A percentile compares a stretch with the other conserved stretches of the same genome.
Conservation (phyloP, 37 sponge, comb jelly and placozoan species). For the Aplysina aerophoba region DNA sequence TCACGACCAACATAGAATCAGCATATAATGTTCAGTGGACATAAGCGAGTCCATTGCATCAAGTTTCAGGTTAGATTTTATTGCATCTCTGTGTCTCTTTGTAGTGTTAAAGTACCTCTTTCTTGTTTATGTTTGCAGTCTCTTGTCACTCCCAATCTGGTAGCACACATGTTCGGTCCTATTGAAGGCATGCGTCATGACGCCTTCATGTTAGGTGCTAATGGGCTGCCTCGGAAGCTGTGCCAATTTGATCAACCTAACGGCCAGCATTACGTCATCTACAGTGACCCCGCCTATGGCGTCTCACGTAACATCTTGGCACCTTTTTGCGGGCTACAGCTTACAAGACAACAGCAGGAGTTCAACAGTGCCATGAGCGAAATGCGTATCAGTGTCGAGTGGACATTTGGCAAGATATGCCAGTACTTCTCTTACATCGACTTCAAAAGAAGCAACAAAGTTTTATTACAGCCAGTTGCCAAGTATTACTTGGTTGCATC, state of each 20-base stretch:
- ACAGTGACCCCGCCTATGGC: neutral
- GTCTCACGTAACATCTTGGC: neutral
- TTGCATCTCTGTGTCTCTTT: neutral
- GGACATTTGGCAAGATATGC: neutral
- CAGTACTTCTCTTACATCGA: constrained; percentile 4
- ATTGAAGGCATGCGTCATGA: neutral
- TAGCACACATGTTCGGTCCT: constrained; percentile 2
- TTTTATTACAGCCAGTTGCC: neutral
- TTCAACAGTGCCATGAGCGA: neutral
- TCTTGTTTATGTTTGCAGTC: neutral
- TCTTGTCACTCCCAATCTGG: constrained; percentile 4
- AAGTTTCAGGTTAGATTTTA: constrained; percentile 10
- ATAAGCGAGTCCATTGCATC: constrained; percentile 4
- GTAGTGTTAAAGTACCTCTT: neutral
- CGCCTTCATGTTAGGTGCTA: constrained; percentile 5
- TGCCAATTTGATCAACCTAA: neutral
- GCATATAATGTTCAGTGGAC: constrained; percentile 10
- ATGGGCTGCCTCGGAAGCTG: constrained; percentile 1
- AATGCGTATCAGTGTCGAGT: neutral
- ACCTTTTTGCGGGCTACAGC: neutral
- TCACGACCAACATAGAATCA: constrained; percentile 5
- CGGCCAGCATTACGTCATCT: constrained; percentile 15
- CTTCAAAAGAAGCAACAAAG: neutral
- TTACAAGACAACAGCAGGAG: neutral
- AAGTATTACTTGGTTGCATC: neutral